Percentiles rank a stretch among this genome's conserved stretches.
These are phyloP conservation scores for Narcine bancroftii DNA, from an alignment of 2,113 vertebrate genomes.

Conservation along the genomic window DNA sequence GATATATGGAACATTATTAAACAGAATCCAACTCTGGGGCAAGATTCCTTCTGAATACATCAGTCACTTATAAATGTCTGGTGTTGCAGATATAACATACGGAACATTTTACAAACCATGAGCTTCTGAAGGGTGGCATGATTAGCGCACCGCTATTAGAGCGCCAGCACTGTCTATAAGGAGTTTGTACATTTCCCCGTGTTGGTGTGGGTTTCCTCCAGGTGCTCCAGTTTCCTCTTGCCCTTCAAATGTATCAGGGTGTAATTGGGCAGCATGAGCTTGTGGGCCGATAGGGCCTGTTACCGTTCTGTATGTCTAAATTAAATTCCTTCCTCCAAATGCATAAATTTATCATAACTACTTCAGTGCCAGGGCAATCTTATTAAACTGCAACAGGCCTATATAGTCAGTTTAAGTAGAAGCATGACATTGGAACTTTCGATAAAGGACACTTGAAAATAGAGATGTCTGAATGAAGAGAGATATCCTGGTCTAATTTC, in stretches of 20 bases:
- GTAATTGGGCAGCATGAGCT: no score
- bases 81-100: conserved; percentile 28
- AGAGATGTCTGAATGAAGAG: neutral
- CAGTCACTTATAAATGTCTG: neutral
- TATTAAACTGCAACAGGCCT: neutral
- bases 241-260: no score
- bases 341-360: no score
- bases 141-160: no score
- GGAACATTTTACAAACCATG: neutral
- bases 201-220: no score
- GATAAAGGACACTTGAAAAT: neutral
- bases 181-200: no score
- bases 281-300: no score
- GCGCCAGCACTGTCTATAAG: no score
- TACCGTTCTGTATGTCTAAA: no score
- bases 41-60: neutral
- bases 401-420: neutral
- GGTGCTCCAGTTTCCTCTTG: no score
- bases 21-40: neutral
- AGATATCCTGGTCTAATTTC: neutral
- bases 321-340: no score
- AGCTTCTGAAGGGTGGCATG: neutral
- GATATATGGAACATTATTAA: neutral
- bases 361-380: neutral
- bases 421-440: neutral